These are phyloP conservation scores for Bombus sylvicola DNA, from an alignment of 1,140 invertebrate species.

Conservation along the genomic window DNA sequence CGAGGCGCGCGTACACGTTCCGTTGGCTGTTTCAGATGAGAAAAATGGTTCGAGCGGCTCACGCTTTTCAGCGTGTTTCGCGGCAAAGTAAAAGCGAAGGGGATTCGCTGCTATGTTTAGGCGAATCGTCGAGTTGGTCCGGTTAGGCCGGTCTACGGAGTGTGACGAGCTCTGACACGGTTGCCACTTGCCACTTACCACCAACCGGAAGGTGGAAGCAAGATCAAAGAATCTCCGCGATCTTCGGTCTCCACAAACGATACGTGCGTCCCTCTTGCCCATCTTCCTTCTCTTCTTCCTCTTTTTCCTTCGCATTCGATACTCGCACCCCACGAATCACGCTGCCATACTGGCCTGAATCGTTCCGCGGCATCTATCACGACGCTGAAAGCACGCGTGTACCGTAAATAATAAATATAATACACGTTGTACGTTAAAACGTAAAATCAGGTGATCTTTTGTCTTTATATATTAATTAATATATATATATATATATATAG, in stretches of 20 bases:
- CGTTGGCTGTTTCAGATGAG: neutral
- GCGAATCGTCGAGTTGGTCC: constrained; percentile 60
- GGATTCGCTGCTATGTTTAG: constrained; percentile 56
- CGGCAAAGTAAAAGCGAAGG: constrained; percentile 77
- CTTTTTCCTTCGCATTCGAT: neutral
- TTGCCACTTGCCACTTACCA: neutral
- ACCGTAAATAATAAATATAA: constrained; percentile 21
- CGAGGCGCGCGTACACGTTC: neutral
- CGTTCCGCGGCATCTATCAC: constrained; percentile 23
- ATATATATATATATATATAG: too few species aligned
- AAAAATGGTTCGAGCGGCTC: constrained; percentile 60
- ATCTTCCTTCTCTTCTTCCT: constrained; percentile 2
- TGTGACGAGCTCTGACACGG: constrained; percentile 35
- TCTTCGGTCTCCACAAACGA: constrained; percentile 8
- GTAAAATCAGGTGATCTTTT: constrained; percentile 19
- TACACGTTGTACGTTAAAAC: neutral
- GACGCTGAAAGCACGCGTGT: neutral
- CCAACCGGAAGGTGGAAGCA: constrained; percentile 4
- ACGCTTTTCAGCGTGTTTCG: constrained; percentile 65
- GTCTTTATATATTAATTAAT: neutral
- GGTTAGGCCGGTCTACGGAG: constrained; percentile 61
- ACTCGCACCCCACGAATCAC: constrained; percentile 38
- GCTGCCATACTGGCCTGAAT: constrained; percentile 63
- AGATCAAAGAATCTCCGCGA: constrained; percentile 21
- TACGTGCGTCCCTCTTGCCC: neutral